Evolutionary conservation across 2,888 invertebrate species (phyloP).

Genomic region (Aplocera efformata): DNA sequence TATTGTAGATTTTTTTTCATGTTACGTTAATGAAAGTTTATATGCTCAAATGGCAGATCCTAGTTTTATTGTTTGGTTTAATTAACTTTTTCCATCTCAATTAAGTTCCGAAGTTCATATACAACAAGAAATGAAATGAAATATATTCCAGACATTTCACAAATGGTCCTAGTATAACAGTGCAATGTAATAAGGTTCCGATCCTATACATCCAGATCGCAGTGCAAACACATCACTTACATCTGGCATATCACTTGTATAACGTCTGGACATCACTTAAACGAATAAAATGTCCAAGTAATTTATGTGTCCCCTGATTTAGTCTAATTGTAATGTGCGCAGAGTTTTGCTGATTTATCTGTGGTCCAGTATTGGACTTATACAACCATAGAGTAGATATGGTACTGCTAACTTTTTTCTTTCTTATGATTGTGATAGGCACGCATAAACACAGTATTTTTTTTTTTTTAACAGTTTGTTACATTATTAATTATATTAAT

Average conservation of each 20-base stretch:
- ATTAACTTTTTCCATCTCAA: too few relatives aligned
- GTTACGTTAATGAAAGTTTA: too few relatives aligned
- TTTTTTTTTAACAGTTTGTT: too few relatives aligned
- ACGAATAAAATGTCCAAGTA: conserved; percentile 51
- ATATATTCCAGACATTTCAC: too few relatives aligned
- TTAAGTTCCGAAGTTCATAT: too few relatives aligned
- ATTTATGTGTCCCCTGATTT: conserved; percentile 59
- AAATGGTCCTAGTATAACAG: too few relatives aligned
- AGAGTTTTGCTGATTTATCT: conserved; percentile 57
- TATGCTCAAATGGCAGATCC: too few relatives aligned
- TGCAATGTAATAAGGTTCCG: neutral
- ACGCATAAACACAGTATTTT: too few relatives aligned
- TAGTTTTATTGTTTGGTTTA: too few relatives aligned
- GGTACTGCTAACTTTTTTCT: neutral
- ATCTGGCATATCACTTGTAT: conserved; percentile 45
- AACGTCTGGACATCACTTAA: conserved; percentile 22
- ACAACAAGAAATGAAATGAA: too few relatives aligned
- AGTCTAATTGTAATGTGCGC: conserved; percentile 67
- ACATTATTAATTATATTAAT: too few relatives aligned
- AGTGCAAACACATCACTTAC: conserved; percentile 6
- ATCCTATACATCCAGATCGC: conserved; percentile 3
- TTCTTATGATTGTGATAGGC: neutral
- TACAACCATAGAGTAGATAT: conserved; percentile 28
- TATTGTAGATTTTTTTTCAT: too few relatives aligned
- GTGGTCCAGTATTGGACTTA: conserved; percentile 29